Base-by-base conservation (phyloP, 1,140 invertebrate genomes). In the Zaprionus capensis region DNA sequence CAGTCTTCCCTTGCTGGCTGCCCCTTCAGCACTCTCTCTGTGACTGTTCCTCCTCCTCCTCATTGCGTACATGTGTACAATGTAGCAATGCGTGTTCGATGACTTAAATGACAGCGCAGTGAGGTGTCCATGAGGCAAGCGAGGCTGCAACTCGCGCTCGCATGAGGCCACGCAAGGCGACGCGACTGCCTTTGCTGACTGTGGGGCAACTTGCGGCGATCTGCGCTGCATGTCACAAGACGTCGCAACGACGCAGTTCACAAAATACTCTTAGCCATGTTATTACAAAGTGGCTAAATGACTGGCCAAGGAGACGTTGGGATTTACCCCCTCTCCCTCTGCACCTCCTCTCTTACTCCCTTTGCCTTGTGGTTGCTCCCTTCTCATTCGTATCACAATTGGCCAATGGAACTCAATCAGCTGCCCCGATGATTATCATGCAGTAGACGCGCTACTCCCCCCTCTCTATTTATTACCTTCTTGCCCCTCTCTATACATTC, bases 71-170 rank as follows among this genome's bases (percentile, higher is more conserved):
- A 71, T 71, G 68, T 85, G 77, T 83, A 81, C 84, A 86, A 80
- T 92, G 91, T 92, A 80, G 87, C 91, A 92, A 92, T 92, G 91
- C 91, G 84, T 92, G 91, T 92, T 92, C 91, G 86, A 92, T 91
- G 82, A 91, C 80, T 91, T 88, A 91, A 91, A 87, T 90, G 91
- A 91, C 91, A 91, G 82, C 56, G 78, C 70, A 51, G 66, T 24
- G 62, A 34, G 56, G 59, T 46, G 41, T 46, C 41, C 41, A 46
- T 46, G 41, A 46, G 41, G 4, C 36, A 15, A 38, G 36, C 36
- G 36, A 38, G 36, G 36, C 31, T 34, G 36, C 36, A 38, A 34
- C 22, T 22, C 31, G 3, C 31, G 9, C 31, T 34, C 31, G 31
- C 31, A 61, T 64, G 58, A 59, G 67, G 57, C 51, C 68, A 34